These are phyloP conservation scores for Pempheris klunzingeri DNA, from an alignment of 2,797 vertebrate genomes.

Conservation along the genomic window DNA sequence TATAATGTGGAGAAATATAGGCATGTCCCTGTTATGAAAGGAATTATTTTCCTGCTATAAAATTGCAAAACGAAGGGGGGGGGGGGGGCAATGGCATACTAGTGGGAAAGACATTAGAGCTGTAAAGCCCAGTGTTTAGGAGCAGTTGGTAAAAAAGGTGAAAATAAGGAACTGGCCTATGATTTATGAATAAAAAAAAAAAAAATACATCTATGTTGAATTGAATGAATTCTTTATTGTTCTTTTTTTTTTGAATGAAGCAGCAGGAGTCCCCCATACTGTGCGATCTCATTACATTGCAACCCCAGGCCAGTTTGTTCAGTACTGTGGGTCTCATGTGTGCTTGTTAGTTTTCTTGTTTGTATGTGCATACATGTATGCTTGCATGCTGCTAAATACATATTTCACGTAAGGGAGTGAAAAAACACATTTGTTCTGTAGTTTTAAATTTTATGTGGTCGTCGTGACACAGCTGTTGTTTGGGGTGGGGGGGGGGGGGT, in stretches of 20 bases:
- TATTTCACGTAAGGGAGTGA: conserved; percentile 4
- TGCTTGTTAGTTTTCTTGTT: conserved; percentile 30
- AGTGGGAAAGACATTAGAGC: not conserved
- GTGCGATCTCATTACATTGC: conserved; percentile 57
- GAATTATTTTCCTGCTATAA: not conserved
- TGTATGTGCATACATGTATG: conserved; percentile 4
- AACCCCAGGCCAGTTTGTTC: conserved; percentile 46
- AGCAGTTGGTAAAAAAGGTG: not conserved
- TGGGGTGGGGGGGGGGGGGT: too few species aligned
- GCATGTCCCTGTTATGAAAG: conserved; percentile 24
- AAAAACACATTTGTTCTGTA: not conserved
- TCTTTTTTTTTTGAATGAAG: conserved; percentile 40
- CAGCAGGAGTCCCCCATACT: conserved; percentile 9
- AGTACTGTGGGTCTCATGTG: conserved; percentile 5
- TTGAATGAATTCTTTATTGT: conserved; percentile 24
- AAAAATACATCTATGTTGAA: conserved; percentile 25
- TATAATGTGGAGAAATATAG: conserved; percentile 12
- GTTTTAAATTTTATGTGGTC: not conserved
- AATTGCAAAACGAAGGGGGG: not conserved
- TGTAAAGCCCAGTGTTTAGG: not conserved
- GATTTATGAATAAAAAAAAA: conserved; percentile 42
- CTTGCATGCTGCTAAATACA: not conserved
- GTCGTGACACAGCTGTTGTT: not conserved
- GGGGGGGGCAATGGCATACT: not conserved
- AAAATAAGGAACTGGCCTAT: conserved; percentile 10